Evolutionary conservation across 2,113 vertebrate species (phyloP), one percentile per base, ranked within the genome.

Genomic region (Amphiprion ocellaris): DNA sequence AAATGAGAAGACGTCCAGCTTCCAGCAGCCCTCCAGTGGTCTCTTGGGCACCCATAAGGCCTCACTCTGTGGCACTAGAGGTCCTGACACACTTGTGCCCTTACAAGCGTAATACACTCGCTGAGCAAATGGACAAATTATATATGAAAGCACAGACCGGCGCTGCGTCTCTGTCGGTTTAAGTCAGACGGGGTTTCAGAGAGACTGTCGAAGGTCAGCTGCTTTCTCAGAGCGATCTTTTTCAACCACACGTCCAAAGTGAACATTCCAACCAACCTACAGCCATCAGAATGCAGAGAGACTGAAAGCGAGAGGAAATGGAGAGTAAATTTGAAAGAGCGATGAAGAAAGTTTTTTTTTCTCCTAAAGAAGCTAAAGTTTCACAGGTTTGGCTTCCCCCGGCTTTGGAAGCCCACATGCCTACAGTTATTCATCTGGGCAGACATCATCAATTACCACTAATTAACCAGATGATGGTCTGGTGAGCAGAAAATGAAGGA

Each of bases 381-480:
- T 90, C 91, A 86, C 80, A 86, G 81, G 68, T 83, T 89, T 88
- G 79, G 82, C 76, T 82, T 56, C 23, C 30, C 26, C 39, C 47
- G 50, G 69, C 65, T 79, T 59, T 62, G 72, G 70, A 79, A 76
- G 60, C 70, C 77, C 55, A 55, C 61, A 79, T 71, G 67, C 63
- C 69, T 64, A 70, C 69, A 86, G 88, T 78, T 81, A 83, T 89
- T 90, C 84, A 89, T 91, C 72, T 75, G 60, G 49, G 80, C 71
- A 89, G 88, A 89, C 87, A 84, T 84, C 85, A 93, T 91, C 85
- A 92, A 90, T 92, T 92, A 92, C 83, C 70, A 71, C 80, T 89
- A 93, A 94, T 94, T 89, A 94, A 93, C 81, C 83, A 73, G 78
- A 92, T 94, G 94, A 94, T 93, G 93, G 92, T 94, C 93, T 81